Evolutionary conservation across 2,113 vertebrate genomes (phyloP).

Genomic region (Garra rufa): DNA sequence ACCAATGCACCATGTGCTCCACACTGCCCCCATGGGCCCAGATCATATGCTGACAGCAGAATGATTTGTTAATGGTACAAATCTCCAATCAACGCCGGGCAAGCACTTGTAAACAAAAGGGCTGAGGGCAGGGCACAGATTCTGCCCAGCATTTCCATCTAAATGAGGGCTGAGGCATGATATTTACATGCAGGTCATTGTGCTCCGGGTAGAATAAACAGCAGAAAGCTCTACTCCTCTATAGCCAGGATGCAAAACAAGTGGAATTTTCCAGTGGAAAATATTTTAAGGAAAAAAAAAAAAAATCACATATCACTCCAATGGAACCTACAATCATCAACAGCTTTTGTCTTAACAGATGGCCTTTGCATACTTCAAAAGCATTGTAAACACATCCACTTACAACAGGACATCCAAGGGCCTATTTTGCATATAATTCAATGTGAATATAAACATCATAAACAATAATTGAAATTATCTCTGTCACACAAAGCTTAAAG

Average conservation of each 20-base stretch:
- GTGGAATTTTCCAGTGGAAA: slow-evolving; percentile 38
- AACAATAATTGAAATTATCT: background rate
- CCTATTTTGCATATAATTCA: background rate
- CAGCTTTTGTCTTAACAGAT: slow-evolving; percentile 1
- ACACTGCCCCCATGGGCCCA: background rate
- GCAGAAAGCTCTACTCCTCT: background rate
- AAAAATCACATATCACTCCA: background rate
- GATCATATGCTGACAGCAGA: background rate
- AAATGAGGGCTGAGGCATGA: background rate
- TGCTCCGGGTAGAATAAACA: background rate
- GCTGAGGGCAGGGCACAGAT: background rate
- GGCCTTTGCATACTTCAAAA: background rate
- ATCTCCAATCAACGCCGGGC: background rate
- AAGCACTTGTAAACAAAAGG: slow-evolving; percentile 18
- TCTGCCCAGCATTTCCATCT: slow-evolving; percentile 36
- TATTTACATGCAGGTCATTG: slow-evolving; percentile 34
- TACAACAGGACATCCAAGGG: background rate
- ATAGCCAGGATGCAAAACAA: slow-evolving; percentile 40
- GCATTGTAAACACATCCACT: background rate
- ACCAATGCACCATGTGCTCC: slow-evolving; percentile 5
- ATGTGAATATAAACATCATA: background rate
- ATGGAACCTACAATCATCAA: slow-evolving; percentile 1
- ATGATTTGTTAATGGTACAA: slow-evolving; percentile 20
- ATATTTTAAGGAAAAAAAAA: background rate
- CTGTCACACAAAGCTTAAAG: background rate